Evolutionary conservation across 2,113 vertebrate genomes (phyloP), one percentile per base, ranked within the genome.

Genomic region (Antechinus stuartii): DNA sequence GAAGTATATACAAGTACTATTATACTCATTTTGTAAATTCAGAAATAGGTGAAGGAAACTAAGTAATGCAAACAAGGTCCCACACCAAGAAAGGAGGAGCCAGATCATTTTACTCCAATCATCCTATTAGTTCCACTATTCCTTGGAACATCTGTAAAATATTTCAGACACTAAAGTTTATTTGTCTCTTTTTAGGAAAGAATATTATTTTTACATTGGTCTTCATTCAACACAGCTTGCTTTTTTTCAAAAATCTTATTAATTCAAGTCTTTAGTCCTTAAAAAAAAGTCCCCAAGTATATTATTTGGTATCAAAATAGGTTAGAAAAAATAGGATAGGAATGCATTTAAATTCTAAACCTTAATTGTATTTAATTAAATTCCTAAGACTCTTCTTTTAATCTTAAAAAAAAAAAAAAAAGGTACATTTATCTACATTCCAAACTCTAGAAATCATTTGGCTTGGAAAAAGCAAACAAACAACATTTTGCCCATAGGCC

Each of bases 171-270:
- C n/a, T 84, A 55, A 84, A 42, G 22, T 95, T 91, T 95, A 76
- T 92, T 35, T 92, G 54, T n/a, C 92, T 93, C 47, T 68, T 42
- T 91, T 30, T 94, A 42, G 76, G 3, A 89, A 55, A 76, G 0
- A 49, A 52, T 0, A 30, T 90, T 57, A 91, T 93, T 95, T 95
- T 52, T 57, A 92, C 55, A 91, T 14, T 35, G 95, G 35, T 90
- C 54, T 89, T 49, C 68, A 92, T 52, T 47, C 90, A 94, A 52
- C 92, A 91, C 92, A 76, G 46, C 91, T 76, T 61, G 52, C 93
- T 94, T 97, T 94, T 95, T 95, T 93, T 22, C 94, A 55, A 92
- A 94, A 16, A 89, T 91, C 55, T 92, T 91, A 56, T 92, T 92
- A 55, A 91, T 53, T 91, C 55, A 55, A 50, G n/a, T 3, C 10